Conservation (phyloP, 1,140 invertebrate species). For the Trachelipus rathkii region DNA sequence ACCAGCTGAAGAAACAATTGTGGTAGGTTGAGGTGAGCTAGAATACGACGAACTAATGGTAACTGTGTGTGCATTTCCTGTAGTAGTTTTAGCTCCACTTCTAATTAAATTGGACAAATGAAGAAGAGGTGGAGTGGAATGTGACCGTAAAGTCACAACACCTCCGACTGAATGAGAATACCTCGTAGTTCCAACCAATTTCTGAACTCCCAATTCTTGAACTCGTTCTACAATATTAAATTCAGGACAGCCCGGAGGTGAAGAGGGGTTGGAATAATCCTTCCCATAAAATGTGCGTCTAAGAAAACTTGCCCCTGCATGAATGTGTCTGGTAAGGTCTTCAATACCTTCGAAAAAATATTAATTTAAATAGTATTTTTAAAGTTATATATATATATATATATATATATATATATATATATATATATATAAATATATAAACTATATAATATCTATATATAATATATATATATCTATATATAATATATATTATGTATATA, state of each 20-base stretch:
- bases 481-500: too few species aligned
- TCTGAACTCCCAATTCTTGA: constrained; percentile 64
- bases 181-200: constrained; percentile 58
- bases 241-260: constrained; percentile 50
- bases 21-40: constrained; percentile 24
- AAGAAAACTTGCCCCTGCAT: constrained; percentile 69
- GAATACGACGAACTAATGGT: neutral
- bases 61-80: neutral
- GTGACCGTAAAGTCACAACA: constrained; percentile 50
- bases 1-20: constrained; percentile 30
- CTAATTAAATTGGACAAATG: constrained; percentile 44
- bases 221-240: constrained; percentile 63
- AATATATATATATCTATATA: too few species aligned
- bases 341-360: constrained; percentile 46
- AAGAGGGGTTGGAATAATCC: constrained; percentile 49
- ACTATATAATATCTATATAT: too few species aligned
- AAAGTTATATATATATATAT: too few species aligned
- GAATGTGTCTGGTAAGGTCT: constrained; percentile 53
- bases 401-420: neutral
- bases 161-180: constrained; percentile 59
- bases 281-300: constrained; percentile 62
- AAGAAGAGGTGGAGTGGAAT: constrained; percentile 40
- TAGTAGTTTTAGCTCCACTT: constrained; percentile 29
- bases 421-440: neutral
- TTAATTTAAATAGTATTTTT: neutral